Evolutionary conservation across 2,888 invertebrate species (phyloP), one percentile per base, ranked within the genome.

Genomic region (Tridacna gigas): DNA sequence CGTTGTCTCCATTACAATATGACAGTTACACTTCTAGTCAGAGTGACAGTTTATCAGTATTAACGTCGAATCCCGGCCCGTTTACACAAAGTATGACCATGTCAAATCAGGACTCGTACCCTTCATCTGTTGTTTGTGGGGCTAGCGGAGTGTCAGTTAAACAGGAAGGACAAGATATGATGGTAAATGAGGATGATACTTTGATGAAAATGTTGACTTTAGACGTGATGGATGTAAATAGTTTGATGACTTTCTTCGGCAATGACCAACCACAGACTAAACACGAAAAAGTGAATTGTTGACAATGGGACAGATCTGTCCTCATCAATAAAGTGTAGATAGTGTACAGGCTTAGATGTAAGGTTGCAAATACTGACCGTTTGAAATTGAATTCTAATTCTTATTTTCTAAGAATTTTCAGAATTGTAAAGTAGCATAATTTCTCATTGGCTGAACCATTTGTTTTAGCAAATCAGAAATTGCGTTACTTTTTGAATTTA

Each of bases 141-240:
- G 20, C 18, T 20, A n/a, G 45, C 9, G n/a, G 37, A n/a, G 22
- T 45, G 5, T 15, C 37, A 20, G 45, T 71, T 3, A 71, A 71
- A 26, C 51, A 22, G 51, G 71, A 71, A 26, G 51, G 18, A 25
- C 71, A 71, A 15, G 15, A n/a, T 12, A 71, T 71, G 71, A 15
- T 71, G 0, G 22, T 15, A 13, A 25, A 7, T 26, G 86, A 87
- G 15, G 87, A 87, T n/a, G 84, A 84, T 73, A 81, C 83, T 66
- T 66, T 84, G 66, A 82, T 77, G 69, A 77, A 75, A 63, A 74
- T 79, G 75, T 75, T 87, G 26, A 79, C 79, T 18, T n/a, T 87
- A 11, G 87, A 87, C 48, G 81, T 87, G 22, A 65, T 85, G 79
- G 87, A 87, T 79, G 75, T 87, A 28, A 80, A 80, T 66, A 79